Evolutionary conservation across 1,140 invertebrate genomes (phyloP), one percentile per base, ranked within the genome.

Genomic region (Potamilus streckersoni): DNA sequence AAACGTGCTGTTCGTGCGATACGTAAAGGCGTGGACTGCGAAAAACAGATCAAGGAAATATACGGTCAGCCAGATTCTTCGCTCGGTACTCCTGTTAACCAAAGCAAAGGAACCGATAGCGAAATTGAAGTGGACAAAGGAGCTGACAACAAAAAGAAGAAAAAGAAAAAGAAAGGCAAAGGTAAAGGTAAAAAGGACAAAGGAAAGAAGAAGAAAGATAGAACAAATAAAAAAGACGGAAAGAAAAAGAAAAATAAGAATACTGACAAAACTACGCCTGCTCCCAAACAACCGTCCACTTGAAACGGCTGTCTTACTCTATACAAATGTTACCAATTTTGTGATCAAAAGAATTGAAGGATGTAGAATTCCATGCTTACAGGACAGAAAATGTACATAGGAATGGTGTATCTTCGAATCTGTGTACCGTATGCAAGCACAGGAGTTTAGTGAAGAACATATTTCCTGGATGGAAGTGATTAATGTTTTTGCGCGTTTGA

Each of bases 21-120:
- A 17, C 55, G 74, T 8, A 76, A 76, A 61, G 74, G 74, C 6
- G 62, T 71, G 14, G 74, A 76, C 69, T 76, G 74, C 57, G 68
- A 71, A 60, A 20, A 62, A 14, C 62, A 71, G 62, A 76, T 76
- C 55, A 70, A 76, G 11, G 20, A 62, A 38, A 71, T 71, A 57
- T 49, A 38, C 17, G 69, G 58, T 6, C 69, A 71, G n/a, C 71
- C 61, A 14, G 74, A 76, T 20, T 12, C 69, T 20, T 14, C 70
- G n/a, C 16, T 19, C 20, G n/a, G 59, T 16, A 19, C 27, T 11
- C 55, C 63, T 38, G 38, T 31, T 23, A 61, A 6, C 58, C 23
- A 59, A n/a, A 20, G 38, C 38, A 27, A 59, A 31, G 70, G 57
- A 55, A 68, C 27, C 20, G 62, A 14, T 64, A 23, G 57, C 8